Evolutionary conservation across 2,888 invertebrate genomes (phyloP).

Genomic region (Drosophila formosana): DNA sequence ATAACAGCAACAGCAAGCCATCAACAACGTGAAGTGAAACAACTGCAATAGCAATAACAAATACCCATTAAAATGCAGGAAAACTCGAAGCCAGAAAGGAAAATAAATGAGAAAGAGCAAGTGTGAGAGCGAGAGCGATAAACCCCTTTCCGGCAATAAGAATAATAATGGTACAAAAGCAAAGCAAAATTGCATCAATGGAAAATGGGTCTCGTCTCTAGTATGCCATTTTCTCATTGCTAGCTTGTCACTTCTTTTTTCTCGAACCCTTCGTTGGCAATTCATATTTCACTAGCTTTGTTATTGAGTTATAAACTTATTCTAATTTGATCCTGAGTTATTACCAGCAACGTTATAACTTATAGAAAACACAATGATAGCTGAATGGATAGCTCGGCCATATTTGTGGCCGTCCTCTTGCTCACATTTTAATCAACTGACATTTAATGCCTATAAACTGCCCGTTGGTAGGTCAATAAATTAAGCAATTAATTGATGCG

Average conservation of each 20-base stretch:
- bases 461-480: slow-evolving; percentile 51
- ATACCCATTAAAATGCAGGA: slow-evolving; percentile 43
- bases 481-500: slow-evolving; percentile 59
- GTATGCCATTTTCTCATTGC: neutral
- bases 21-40: slow-evolving; percentile 22
- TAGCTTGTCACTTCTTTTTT: slow-evolving; percentile 24
- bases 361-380: neutral
- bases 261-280: slow-evolving; percentile 33
- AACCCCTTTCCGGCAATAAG: slow-evolving; percentile 25
- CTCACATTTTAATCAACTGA: slow-evolving; percentile 29
- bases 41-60: slow-evolving; percentile 29
- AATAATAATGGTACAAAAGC: slow-evolving; percentile 54
- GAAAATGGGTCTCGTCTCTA: slow-evolving; percentile 10
- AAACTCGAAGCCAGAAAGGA: slow-evolving; percentile 24
- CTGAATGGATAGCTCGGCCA: neutral
- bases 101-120: neutral
- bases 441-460: slow-evolving; percentile 44
- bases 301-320: slow-evolving; percentile 70
- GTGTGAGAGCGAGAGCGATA: neutral
- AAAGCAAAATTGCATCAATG: slow-evolving; percentile 16
- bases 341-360: neutral
- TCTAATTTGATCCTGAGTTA: slow-evolving; percentile 36
- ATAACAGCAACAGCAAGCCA: slow-evolving; percentile 23
- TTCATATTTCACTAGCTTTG: slow-evolving; percentile 64
- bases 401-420: neutral